These are phyloP conservation scores for Saturnia japonica DNA, from an alignment of 2,888 invertebrate species.

Conservation along the genomic window DNA sequence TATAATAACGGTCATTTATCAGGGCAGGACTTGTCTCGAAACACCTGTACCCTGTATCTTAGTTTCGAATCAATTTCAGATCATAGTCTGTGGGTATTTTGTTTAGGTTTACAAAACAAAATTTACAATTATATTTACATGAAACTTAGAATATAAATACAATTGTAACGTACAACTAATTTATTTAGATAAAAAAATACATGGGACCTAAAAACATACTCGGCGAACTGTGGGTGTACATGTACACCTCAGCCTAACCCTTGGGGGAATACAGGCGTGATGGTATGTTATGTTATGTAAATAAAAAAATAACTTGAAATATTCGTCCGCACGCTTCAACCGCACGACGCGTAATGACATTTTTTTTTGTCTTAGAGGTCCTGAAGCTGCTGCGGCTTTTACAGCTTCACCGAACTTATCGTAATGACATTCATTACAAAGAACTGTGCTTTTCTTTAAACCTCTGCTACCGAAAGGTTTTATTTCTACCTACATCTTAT, in stretches of 20 bases:
- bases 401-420: too few relatives aligned
- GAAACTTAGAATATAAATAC: not conserved
- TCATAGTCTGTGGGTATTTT: not conserved
- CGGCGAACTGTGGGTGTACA: too few relatives aligned
- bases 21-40: constrained; percentile 8
- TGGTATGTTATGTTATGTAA: too few relatives aligned
- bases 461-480: not conserved
- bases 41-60: constrained; percentile 14
- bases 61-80: constrained; percentile 13
- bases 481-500: not conserved
- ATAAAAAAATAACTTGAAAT: not conserved
- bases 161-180: not conserved
- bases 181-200: too few relatives aligned
- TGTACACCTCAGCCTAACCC: too few relatives aligned
- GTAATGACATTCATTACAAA: too few relatives aligned
- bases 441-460: too few relatives aligned
- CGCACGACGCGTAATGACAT: not conserved
- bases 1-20: constrained; percentile 34
- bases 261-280: too few relatives aligned
- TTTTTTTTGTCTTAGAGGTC: too few relatives aligned
- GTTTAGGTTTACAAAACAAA: not conserved
- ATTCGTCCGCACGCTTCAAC: not conserved
- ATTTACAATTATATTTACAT: not conserved
- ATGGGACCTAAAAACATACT: too few relatives aligned
- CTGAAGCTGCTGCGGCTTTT: too few relatives aligned